These are phyloP conservation scores for Drosophila sp. DNA, from an alignment of 1,140 invertebrate genomes.

Conservation along the genomic window DNA sequence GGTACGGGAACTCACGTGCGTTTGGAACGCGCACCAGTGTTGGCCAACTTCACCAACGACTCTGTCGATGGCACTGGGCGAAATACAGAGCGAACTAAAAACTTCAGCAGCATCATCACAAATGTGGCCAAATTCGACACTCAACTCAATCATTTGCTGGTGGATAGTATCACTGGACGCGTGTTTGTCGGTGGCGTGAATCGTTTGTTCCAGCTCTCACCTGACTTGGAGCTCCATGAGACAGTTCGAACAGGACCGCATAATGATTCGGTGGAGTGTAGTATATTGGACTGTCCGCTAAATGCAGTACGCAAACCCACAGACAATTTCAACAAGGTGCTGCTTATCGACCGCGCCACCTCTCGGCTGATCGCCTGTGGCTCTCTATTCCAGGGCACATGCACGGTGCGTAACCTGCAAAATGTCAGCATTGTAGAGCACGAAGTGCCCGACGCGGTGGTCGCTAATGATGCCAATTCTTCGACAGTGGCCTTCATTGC, in stretches of 20 bases:
- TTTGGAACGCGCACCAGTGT: not conserved
- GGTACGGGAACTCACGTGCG: constrained; percentile 19
- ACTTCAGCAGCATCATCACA: constrained; percentile 67
- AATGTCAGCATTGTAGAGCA: constrained; percentile 93
- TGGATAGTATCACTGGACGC: constrained; percentile 95
- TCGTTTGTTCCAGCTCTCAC: constrained; percentile 94
- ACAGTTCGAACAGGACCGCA: constrained; percentile 94
- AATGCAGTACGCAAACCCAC: constrained; percentile 89
- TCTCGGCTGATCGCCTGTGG: constrained; percentile 96
- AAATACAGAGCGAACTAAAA: constrained; percentile 33
- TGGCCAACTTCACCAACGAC: constrained; percentile 23
- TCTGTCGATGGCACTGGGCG: not conserved
- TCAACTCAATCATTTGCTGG: constrained; percentile 90
- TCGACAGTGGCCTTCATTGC: constrained; percentile 99
- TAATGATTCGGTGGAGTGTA: constrained; percentile 94
- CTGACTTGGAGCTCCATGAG: constrained; percentile 91
- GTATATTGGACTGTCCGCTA: constrained; percentile 91
- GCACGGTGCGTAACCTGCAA: constrained; percentile 93
- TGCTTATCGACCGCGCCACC: constrained; percentile 96
- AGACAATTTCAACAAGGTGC: constrained; percentile 97
- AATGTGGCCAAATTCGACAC: constrained; percentile 75
- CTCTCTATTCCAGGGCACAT: constrained; percentile 95
- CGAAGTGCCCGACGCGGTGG: constrained; percentile 93
- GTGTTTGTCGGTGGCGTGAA: constrained; percentile 97
- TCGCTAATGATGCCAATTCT: constrained; percentile 95